Percentiles rank a stretch among this genome's conserved stretches.
phyloP scores from a whole-genome alignment of 2,797 vertebrate genomes.

The Mormyrus proboscirostris region DNA sequence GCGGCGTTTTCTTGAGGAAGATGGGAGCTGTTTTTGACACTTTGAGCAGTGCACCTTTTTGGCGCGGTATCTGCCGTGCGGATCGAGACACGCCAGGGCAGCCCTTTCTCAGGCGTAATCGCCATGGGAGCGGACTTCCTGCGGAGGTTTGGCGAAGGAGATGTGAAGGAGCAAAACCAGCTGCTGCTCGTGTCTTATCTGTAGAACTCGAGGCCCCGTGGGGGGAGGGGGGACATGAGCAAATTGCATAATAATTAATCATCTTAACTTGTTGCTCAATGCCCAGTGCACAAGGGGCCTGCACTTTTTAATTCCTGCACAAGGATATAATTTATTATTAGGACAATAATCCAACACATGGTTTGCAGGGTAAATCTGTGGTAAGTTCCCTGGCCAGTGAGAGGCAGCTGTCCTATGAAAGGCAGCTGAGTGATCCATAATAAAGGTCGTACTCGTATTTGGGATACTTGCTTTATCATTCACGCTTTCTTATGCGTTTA shows the following conservation, averaged over 20 bases:
- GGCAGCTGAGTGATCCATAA: not conserved
- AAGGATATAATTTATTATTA: conserved; percentile 12
- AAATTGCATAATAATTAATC: conserved; percentile 31
- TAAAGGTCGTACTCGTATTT: not conserved
- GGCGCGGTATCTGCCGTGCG: not conserved
- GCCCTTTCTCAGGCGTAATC: not conserved
- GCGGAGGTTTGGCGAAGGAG: not conserved
- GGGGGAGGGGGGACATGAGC: not conserved
- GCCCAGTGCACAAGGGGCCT: conserved; percentile 20
- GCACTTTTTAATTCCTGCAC: not conserved
- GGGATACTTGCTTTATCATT: not conserved
- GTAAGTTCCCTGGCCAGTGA: not conserved
- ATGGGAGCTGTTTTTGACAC: not conserved
- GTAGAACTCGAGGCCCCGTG: not conserved
- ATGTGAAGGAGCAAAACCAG: not conserved
- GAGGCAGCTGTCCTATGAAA: not conserved
- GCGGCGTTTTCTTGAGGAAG: not conserved
- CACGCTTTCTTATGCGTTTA: not conserved
- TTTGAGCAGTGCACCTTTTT: not conserved
- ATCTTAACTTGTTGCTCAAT: conserved; percentile 27
- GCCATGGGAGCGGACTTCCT: not conserved
- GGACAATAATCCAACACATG: not conserved
- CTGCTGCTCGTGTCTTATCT: not conserved
- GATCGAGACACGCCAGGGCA: not conserved
- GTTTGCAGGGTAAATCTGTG: not conserved